Evolutionary conservation across 2,113 vertebrate species (phyloP), one percentile per base, ranked within the genome.

Genomic region (Bombycilla garrulus): DNA sequence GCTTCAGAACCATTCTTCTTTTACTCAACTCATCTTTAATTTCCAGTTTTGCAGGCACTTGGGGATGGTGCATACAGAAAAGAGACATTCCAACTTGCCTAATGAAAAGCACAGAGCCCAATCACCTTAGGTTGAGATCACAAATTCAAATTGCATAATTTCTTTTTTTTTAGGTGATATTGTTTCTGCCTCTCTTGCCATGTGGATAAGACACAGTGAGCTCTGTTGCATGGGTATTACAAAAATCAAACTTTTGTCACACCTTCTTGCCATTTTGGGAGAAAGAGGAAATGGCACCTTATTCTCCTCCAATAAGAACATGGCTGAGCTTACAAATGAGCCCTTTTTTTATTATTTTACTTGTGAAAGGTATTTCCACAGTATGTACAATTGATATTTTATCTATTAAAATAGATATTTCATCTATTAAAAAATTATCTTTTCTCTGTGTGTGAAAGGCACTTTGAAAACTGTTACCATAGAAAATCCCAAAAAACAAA

Each of bases 41-140:
- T 89, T 84, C 38, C 50, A 88, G 38, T 65, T 92, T 86, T 92
- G 29, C 44, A 56, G 33, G 38, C 6, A 2, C 56, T 84, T 62
- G 36, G 24, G 53, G 51, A 81, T 51, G 15, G 47, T 60, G 15
- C 7, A 47, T 11, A 77, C n/a, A 57, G 36, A 91, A 86, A 91
- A 86, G 56, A 71, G 44, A 54, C 7, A 79, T 84, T 84, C n/a
- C 36, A 67, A 1, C 33, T 42, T 53, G 24, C 40, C 72, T 79
- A 89, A 87, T 60, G 61, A 84, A 88, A 91, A 89, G 57, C 38
- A 89, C 33, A 71, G 69, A 95, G 29, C 35, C 74, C 21, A 64
- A 3, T 22, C 0, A 9, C 78, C 53, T 85, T 45, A 87, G 50
- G 51, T 11, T 33, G 33, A 86, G 38, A 84, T 47, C 35, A 89